Evolutionary conservation across 2,797 vertebrate genomes (phyloP).

Genomic region (Lepilemur ruficaudatus): DNA sequence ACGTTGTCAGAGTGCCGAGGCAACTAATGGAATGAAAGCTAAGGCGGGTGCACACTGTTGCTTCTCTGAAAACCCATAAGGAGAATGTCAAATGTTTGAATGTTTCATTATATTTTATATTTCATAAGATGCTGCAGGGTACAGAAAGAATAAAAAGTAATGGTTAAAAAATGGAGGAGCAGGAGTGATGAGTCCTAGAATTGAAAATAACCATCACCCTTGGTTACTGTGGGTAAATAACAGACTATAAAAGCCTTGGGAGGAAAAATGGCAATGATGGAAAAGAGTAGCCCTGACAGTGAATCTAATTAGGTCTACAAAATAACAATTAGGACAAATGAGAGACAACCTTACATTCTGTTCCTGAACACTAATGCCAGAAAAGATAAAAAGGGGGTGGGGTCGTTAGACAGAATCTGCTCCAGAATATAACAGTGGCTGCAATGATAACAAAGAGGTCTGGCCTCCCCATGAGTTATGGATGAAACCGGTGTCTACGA

Average conservation of each 20-base stretch:
- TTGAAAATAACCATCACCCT: conserved; percentile 62
- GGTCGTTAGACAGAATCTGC: not conserved
- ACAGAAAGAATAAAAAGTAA: conserved; percentile 80
- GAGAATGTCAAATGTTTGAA: conserved; percentile 80
- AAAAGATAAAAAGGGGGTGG: not conserved
- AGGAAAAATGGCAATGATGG: not conserved
- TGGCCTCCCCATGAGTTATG: not conserved
- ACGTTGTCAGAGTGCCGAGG: conserved; percentile 46
- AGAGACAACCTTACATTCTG: not conserved
- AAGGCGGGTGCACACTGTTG: conserved; percentile 61
- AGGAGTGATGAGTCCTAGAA: conserved; percentile 63
- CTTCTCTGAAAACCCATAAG: conserved; percentile 79
- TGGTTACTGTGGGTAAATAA: conserved; percentile 63
- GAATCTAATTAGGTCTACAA: conserved; percentile 21
- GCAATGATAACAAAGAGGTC: not conserved
- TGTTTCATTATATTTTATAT: conserved; percentile 85
- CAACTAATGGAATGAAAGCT: conserved; percentile 80
- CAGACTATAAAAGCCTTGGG: conserved; percentile 7
- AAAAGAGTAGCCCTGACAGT: not conserved
- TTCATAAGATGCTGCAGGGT: conserved; percentile 83
- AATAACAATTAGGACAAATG: not conserved
- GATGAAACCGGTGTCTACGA: not conserved
- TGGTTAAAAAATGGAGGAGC: conserved; percentile 78
- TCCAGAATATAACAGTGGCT: not conserved
- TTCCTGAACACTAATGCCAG: not conserved